Evolutionary conservation across 1,140 invertebrate genomes (phyloP).

Genomic region (Ceratosolen fusciceps): DNA sequence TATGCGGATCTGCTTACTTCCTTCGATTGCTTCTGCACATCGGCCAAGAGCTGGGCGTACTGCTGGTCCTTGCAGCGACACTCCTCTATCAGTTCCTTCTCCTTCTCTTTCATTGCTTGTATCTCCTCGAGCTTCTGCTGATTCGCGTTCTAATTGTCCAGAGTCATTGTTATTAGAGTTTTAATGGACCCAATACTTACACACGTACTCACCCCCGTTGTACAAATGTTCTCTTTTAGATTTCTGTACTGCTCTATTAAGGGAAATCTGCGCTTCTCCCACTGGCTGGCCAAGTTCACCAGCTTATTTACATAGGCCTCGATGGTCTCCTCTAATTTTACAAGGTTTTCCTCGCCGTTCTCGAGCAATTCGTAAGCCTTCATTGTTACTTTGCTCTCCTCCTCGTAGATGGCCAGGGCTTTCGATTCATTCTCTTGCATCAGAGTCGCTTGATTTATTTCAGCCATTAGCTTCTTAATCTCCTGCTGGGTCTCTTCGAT

Average conservation of each 20-base stretch:
- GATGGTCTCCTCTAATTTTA: constrained; percentile 76
- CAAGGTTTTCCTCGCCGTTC: constrained; percentile 77
- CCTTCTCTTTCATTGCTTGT: constrained; percentile 71
- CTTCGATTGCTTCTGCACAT: constrained; percentile 80
- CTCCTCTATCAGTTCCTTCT: constrained; percentile 74
- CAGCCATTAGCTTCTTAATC: constrained; percentile 62
- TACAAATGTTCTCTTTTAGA: constrained; percentile 74
- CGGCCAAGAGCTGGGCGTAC: constrained; percentile 74
- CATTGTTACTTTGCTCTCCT: constrained; percentile 73
- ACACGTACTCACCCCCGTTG: constrained; percentile 72
- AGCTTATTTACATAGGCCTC: constrained; percentile 76
- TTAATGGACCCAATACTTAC: too few relatives aligned
- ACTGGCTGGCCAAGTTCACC: constrained; percentile 76
- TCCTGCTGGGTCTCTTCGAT: constrained; percentile 64
- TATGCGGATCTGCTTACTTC: constrained; percentile 85
- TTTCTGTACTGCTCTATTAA: constrained; percentile 76
- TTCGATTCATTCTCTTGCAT: constrained; percentile 66
- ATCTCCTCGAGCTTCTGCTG: constrained; percentile 73
- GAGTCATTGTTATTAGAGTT: too few relatives aligned
- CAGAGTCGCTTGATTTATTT: constrained; percentile 59
- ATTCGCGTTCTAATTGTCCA: constrained; percentile 66
- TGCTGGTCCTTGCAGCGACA: constrained; percentile 75
- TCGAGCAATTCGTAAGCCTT: constrained; percentile 77
- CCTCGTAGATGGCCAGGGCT: constrained; percentile 65
- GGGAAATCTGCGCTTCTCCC: constrained; percentile 79